Percentiles rank a stretch among this genome's conserved stretches.
Conservation (phyloP, 2,797 vertebrate genomes). For the Cetoscarus ocellatus region DNA sequence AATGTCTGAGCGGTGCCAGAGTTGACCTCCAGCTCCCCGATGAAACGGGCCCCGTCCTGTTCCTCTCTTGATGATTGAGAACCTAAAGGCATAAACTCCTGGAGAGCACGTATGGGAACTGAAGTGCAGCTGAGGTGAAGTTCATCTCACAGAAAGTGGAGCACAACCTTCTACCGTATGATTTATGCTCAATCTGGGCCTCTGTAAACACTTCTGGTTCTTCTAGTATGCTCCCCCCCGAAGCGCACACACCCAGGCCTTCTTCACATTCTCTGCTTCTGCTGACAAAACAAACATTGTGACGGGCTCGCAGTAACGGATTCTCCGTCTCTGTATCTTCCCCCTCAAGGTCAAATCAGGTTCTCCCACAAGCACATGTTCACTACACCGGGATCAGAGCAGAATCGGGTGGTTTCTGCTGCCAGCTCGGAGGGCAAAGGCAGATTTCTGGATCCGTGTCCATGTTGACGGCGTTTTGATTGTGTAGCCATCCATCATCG, state of each 20-base stretch:
- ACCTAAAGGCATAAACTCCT: not conserved
- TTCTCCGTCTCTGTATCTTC: conserved; percentile 5
- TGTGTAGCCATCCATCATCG: not conserved
- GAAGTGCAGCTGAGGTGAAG: conserved; percentile 28
- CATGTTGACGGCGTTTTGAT: no score
- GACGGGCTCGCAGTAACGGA: conserved; percentile 5
- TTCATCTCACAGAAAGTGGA: not conserved
- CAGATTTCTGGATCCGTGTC: not conserved
- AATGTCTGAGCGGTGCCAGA: conserved; percentile 8
- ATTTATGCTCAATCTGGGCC: not conserved
- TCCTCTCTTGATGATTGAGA: conserved; percentile 7
- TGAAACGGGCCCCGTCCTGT: conserved; percentile 1
- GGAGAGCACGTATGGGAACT: not conserved
- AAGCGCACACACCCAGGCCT: not conserved
- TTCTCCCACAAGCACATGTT: conserved; percentile 41
- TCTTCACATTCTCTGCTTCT: not conserved
- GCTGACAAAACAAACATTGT: conserved; percentile 34
- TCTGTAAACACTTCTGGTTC: conserved; percentile 48
- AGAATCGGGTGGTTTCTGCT: not conserved
- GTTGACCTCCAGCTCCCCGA: conserved; percentile 13
- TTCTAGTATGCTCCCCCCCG: conserved; percentile 30
- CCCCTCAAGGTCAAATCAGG: conserved; percentile 45
- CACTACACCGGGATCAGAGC: not conserved
- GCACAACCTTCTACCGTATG: conserved; percentile 13
- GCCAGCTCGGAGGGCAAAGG: not conserved